A percentile compares a stretch with the other conserved stretches of the same genome.
Evolutionary conservation across 2,888 invertebrate species (phyloP).

Genomic region (Hypomecis atomaria): DNA sequence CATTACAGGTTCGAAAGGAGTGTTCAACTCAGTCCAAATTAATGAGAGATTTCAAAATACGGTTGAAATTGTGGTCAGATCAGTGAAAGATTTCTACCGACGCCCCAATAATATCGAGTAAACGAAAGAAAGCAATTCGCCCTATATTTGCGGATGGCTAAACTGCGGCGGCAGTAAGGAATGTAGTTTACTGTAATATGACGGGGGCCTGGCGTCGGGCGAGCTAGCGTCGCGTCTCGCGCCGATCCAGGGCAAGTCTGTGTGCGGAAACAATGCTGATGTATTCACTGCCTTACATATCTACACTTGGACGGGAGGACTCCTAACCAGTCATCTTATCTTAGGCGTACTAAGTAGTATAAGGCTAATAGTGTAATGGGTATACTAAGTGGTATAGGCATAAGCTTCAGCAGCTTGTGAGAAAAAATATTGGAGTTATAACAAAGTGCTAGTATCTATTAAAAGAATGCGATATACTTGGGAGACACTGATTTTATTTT

Average conservation of each 20-base stretch:
- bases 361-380: too few relatives aligned
- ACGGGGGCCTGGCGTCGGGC: conserved; percentile 70
- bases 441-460: too few relatives aligned
- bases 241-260: conserved; percentile 80
- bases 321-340: too few relatives aligned
- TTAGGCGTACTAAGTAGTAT: too few relatives aligned
- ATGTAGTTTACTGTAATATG: conserved; percentile 74
- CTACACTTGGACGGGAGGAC: conserved; percentile 15
- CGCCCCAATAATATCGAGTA: background rate
- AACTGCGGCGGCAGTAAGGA: conserved; percentile 32
- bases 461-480: too few relatives aligned
- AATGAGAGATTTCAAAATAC: too few relatives aligned
- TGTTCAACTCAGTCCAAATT: too few relatives aligned
- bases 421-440: too few relatives aligned
- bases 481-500: too few relatives aligned
- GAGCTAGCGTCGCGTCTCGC: conserved; percentile 77
- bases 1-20: too few relatives aligned
- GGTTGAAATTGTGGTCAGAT: conserved; percentile 1
- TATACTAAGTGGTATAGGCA: too few relatives aligned
- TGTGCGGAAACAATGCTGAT: conserved; percentile 70
- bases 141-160: conserved; percentile 18
- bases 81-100: conserved; percentile 31
- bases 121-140: conserved; percentile 17
- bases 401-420: too few relatives aligned
- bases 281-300: conserved; percentile 40